Conservation (phyloP, 1,140 invertebrate genomes). For the Drosophila biarmipes region DNA sequence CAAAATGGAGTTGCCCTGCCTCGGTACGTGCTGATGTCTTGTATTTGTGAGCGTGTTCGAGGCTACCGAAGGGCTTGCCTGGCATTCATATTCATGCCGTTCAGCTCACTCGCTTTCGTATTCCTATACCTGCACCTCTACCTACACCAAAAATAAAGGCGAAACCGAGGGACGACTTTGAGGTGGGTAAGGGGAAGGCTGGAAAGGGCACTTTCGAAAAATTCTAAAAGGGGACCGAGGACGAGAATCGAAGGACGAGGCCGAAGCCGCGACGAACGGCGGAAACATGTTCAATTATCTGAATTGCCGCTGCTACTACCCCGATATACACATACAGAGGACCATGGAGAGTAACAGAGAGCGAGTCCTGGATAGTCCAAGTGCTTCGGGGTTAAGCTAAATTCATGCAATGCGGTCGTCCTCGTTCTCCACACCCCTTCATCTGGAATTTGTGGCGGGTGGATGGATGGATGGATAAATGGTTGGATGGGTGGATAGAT, state of each 20-base stretch:
- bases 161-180: slow-evolving; percentile 14
- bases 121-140: neutral
- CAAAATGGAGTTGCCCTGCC: slow-evolving; percentile 72
- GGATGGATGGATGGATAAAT: slow-evolving; percentile 12
- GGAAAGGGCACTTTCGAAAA: slow-evolving; percentile 66
- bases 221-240: slow-evolving; percentile 56
- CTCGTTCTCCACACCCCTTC: slow-evolving; percentile 37
- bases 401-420: slow-evolving; percentile 63
- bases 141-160: slow-evolving; percentile 35
- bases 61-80: slow-evolving; percentile 49
- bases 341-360: slow-evolving; percentile 24
- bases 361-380: slow-evolving; percentile 28
- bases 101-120: slow-evolving; percentile 15
- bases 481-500: slow-evolving; percentile 28
- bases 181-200: slow-evolving; percentile 14
- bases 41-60: slow-evolving; percentile 35
- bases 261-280: slow-evolving; percentile 41
- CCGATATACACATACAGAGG: slow-evolving; percentile 28
- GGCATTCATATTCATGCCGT: slow-evolving; percentile 35
- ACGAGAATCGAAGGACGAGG: slow-evolving; percentile 42
- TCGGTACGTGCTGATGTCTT: slow-evolving; percentile 16
- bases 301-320: slow-evolving; percentile 61
- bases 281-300: slow-evolving; percentile 79
- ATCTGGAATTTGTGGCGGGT: slow-evolving; percentile 2
- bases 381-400: slow-evolving; percentile 57